Conservation (phyloP, 2,113 vertebrate species). For the Corydoras maculifer region DNA sequence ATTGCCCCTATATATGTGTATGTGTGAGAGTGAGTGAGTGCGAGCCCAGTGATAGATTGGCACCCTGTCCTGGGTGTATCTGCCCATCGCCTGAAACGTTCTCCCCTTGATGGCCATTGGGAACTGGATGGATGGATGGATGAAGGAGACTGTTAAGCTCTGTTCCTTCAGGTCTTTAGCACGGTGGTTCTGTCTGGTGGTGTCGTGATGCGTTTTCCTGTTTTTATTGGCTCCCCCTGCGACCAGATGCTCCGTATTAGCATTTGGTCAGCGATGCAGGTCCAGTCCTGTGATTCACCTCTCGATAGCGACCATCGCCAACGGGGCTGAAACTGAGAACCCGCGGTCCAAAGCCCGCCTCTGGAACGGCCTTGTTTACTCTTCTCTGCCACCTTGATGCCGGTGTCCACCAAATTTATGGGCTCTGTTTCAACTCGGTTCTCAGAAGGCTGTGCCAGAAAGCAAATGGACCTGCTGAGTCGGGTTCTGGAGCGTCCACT, state of each 20-base stretch:
- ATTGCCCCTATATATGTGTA: too few relatives aligned
- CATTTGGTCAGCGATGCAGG: conserved; percentile 22
- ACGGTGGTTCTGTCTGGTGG: not conserved
- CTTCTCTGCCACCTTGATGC: conserved; percentile 20
- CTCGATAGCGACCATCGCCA: conserved; percentile 27
- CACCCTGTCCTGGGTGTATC: too few relatives aligned
- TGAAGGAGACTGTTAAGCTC: not conserved
- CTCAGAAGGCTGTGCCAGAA: conserved; percentile 4
- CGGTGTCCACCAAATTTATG: conserved; percentile 9
- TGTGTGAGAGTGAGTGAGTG: too few relatives aligned
- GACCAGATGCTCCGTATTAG: conserved; percentile 40
- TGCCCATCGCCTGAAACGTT: too few relatives aligned
- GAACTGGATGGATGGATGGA: too few relatives aligned
- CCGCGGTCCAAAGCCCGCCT: not conserved
- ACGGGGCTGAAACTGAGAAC: not conserved
- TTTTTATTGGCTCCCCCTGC: conserved; percentile 7
- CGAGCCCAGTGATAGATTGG: too few relatives aligned
- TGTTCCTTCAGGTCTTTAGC: conserved; percentile 11
- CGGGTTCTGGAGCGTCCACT: conserved; percentile 15
- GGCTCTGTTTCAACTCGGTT: conserved; percentile 37
- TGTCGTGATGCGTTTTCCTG: conserved; percentile 9
- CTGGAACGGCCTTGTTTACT: conserved; percentile 31
- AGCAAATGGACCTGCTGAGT: conserved; percentile 13
- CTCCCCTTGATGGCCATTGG: too few relatives aligned
- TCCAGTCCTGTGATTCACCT: conserved; percentile 40